Base-by-base conservation (phyloP, 2,113 vertebrate genomes). In the Spermophilus dauricus region DNA sequence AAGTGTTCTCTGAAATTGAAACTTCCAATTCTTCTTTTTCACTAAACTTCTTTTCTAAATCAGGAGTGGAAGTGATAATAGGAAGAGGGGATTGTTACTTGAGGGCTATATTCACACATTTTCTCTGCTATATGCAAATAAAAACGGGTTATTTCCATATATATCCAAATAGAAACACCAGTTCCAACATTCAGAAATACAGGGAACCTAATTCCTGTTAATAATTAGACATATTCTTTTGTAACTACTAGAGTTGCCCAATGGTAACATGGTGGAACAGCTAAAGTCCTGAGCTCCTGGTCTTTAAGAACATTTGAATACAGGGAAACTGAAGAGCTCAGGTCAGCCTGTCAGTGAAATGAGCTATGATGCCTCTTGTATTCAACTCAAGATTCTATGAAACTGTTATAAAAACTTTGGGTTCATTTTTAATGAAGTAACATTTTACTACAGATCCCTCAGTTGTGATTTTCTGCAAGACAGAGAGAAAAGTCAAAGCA, bases 401-500 rank as follows among this genome's bases (percentile, higher is more conserved):
- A 86, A 42, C 32, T 39, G 51, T 26, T 77, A 28, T 28, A 39
- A n/a, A 91, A 95, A 34, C 4, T 45, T 91, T 67, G 2, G 2
- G 30, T 86, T 93, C 32, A 73, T 69, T 95, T 89, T 91, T 58
- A 8, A 72, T 16, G 30, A 96, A 96, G 61, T n/a, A 72, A 34
- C 37, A 30, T n/a, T 93, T 88, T 16, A 63, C 22, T 45, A 1
- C 0, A 93, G 26, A 65, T 48, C 16, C 5, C 48, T 85, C 11
- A 51, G 72, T 9, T 72, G 18, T 77, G 24, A 28, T 86, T 82
- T 93, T 85, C 37, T 37, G 63, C 61, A 24, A n/a, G 20, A 92
- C 81, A 86, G 28, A 94, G 32, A 34, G 8, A 51, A 76, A 90
- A 97, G 32, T 37, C 14, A 70, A 34, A 9, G 32, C 10, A 2